These are phyloP conservation scores for Nomada ferruginata DNA, from an alignment of 2,888 invertebrate genomes.

Conservation along the genomic window DNA sequence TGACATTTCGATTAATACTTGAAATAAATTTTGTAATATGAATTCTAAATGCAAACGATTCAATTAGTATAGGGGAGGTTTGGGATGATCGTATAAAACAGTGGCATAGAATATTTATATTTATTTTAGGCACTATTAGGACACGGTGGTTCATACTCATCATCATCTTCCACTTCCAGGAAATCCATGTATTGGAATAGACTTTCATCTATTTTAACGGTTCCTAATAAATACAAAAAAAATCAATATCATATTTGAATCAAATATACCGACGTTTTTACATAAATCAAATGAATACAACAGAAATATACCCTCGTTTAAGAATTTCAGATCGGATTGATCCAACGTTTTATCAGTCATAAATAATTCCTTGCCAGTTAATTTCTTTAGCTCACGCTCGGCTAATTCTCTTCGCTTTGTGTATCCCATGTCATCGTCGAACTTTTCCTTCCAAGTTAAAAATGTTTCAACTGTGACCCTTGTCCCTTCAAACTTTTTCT, in stretches of 20 bases:
- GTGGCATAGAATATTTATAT: conserved; percentile 23
- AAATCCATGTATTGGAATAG: conserved; percentile 96
- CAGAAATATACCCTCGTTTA: conserved; percentile 90
- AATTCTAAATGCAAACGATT: conserved; percentile 39
- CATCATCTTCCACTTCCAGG: conserved; percentile 89
- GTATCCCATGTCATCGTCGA: conserved; percentile 95
- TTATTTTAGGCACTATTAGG: conserved; percentile 76
- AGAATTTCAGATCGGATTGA: conserved; percentile 98
- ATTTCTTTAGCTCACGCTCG: conserved; percentile 90
- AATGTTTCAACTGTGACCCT: conserved; percentile 98
- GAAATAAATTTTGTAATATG: conserved; percentile 35
- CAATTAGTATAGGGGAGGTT: conserved; percentile 12
- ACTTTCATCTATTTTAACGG: conserved; percentile 96
- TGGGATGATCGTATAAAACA: conserved; percentile 31
- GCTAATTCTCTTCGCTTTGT: conserved; percentile 89
- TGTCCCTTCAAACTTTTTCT: conserved; percentile 98
- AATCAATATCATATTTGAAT: background rate
- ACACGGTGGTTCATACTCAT: conserved; percentile 70
- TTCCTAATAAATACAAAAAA: conserved; percentile 85
- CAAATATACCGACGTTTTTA: background rate
- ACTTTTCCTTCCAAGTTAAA: conserved; percentile 95
- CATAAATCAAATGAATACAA: background rate
- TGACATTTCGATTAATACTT: conserved; percentile 37
- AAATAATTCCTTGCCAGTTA: conserved; percentile 97
- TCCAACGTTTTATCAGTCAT: conserved; percentile 96